Conservation (phyloP, 2,797 vertebrate genomes). For the Holocentrus rufus region DNA sequence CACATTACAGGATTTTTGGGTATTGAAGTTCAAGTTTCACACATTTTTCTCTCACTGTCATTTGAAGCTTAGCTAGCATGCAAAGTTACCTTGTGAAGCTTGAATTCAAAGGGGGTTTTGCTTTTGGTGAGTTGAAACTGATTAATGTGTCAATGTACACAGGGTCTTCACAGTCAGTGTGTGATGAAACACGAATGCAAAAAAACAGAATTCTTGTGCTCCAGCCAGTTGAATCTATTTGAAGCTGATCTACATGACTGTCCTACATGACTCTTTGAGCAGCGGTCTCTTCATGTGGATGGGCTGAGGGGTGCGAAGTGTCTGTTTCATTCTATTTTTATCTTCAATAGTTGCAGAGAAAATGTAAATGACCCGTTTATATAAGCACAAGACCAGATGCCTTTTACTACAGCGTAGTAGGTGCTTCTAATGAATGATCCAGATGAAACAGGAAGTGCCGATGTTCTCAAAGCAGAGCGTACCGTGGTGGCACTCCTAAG, state of each 20-base stretch:
- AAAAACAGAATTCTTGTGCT: constrained; percentile 8
- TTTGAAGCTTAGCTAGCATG: constrained; percentile 41
- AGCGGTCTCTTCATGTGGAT: constrained; percentile 17
- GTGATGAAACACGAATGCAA: constrained; percentile 34
- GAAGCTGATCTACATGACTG: constrained; percentile 44
- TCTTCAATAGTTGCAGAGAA: constrained; percentile 34
- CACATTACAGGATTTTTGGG: constrained; percentile 13
- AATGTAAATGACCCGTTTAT: constrained; percentile 47
- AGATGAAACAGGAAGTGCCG: constrained; percentile 58
- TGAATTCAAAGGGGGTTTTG: constrained; percentile 24
- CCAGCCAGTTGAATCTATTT: constrained; percentile 26
- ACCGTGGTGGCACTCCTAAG: constrained; percentile 54
- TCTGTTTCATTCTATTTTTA: constrained; percentile 60
- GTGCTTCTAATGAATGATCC: constrained; percentile 46
- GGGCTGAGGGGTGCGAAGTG: constrained; percentile 29
- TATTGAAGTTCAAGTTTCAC: constrained; percentile 9
- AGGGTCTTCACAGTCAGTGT: constrained; percentile 18
- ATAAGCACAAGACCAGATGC: constrained; percentile 23
- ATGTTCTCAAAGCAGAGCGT: constrained; percentile 57
- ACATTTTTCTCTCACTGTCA: constrained; percentile 29
- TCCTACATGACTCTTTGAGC: constrained; percentile 33
- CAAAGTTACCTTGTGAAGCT: constrained; percentile 35
- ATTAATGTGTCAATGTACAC: constrained; percentile 48
- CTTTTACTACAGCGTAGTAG: constrained; percentile 39
- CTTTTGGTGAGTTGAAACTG: constrained; percentile 38